Evolutionary conservation across 2,888 invertebrate genomes (phyloP).

Genomic region (Formica aserva): DNA sequence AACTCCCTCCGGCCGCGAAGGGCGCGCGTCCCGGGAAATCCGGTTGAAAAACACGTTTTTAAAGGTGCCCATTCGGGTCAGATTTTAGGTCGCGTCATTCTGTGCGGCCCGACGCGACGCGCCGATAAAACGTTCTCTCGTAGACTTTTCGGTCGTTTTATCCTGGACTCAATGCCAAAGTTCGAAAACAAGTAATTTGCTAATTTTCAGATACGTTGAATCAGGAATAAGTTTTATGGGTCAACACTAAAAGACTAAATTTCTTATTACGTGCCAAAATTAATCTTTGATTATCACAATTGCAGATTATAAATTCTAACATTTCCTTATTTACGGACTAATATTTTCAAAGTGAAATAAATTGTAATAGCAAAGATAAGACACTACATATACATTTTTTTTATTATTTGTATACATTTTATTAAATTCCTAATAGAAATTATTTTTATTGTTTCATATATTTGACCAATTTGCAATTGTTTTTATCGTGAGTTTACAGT

Average conservation of each 20-base stretch:
- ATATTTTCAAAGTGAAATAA: conserved; percentile 2
- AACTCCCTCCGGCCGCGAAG: not conserved
- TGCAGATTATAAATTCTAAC: not conserved
- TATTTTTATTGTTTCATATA: not conserved
- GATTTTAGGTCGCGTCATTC: not conserved
- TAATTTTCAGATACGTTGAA: conserved; percentile 21
- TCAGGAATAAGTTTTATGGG: not conserved
- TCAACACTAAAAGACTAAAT: not conserved
- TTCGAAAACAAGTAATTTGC: conserved; percentile 35
- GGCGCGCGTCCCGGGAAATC: not conserved
- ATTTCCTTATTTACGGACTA: not conserved
- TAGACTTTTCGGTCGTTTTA: conserved; percentile 19
- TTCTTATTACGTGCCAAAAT: not conserved
- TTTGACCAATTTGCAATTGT: not conserved
- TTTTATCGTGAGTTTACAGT: not conserved
- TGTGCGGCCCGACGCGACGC: not conserved
- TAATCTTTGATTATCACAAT: not conserved
- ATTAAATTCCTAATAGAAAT: not conserved
- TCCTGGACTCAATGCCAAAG: conserved; percentile 7
- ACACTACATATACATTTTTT: not conserved
- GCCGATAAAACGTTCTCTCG: conserved; percentile 23
- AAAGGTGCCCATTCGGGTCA: not conserved
- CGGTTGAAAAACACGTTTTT: conserved; percentile 33
- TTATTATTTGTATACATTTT: not conserved
- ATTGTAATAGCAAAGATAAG: not conserved